Conservation (phyloP, 2,113 vertebrate genomes). For the Rhombomys opimus region DNA sequence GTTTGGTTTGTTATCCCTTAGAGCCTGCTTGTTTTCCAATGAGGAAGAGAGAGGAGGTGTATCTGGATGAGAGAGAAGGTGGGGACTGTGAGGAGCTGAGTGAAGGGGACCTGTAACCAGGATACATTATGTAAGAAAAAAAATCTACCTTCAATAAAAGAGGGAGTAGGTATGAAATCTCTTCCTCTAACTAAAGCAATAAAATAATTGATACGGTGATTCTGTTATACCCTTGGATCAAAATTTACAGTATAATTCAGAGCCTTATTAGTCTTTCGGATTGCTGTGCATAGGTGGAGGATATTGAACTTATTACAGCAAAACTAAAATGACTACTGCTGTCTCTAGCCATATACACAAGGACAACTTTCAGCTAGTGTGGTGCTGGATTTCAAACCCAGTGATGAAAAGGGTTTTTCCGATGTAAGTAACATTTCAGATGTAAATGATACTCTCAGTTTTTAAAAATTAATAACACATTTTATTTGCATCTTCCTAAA, state of each 20-base stretch:
- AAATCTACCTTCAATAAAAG: neutral
- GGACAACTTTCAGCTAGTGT: neutral
- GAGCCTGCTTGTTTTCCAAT: neutral
- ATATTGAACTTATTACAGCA: constrained; percentile 40
- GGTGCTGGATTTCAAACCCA: constrained; percentile 34
- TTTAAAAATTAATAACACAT: neutral
- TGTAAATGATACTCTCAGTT: neutral
- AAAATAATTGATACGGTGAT: neutral
- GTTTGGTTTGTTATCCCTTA: too few relatives aligned
- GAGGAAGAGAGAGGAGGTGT: neutral
- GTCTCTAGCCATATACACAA: neutral
- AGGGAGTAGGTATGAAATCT: neutral
- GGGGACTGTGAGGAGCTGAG: neutral
- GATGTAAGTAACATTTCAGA: neutral
- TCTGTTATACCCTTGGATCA: constrained; percentile 36
- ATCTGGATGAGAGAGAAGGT: neutral
- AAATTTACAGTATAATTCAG: neutral
- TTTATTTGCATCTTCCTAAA: constrained; percentile 61
- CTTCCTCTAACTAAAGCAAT: neutral
- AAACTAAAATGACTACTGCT: neutral
- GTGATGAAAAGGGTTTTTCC: neutral
- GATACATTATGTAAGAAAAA: neutral
- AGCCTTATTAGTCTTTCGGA: constrained; percentile 4
- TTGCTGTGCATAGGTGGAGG: neutral
- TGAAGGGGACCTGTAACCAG: neutral